phyloP scores from a whole-genome alignment of 2,797 vertebrate species.

The Rhodeus uyekii region DNA sequence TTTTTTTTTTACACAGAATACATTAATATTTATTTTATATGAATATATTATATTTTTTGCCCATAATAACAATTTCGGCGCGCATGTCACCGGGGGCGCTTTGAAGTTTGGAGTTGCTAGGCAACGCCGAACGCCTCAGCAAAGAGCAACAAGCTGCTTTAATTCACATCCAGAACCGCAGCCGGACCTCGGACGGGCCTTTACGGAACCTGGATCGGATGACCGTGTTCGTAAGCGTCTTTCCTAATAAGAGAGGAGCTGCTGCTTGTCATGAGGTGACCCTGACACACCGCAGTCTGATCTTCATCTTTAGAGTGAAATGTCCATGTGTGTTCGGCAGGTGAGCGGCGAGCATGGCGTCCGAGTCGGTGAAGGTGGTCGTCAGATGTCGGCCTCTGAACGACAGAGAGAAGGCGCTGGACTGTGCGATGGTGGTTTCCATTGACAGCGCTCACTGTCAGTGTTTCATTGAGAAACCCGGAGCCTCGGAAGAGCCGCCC shows the following conservation, averaged over 20 bases:
- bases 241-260: not conserved
- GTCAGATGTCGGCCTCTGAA: slow-evolving; percentile 85
- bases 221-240: not conserved
- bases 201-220: slow-evolving; percentile 9
- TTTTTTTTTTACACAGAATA: not conserved
- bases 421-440: slow-evolving; percentile 74
- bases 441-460: slow-evolving; percentile 77
- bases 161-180: not conserved
- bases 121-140: slow-evolving; percentile 64
- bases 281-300: not conserved
- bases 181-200: not conserved
- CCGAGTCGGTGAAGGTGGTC: slow-evolving; percentile 85
- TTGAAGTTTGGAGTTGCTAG: slow-evolving; percentile 66
- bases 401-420: slow-evolving; percentile 77
- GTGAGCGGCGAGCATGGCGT: slow-evolving; percentile 73
- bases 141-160: slow-evolving; percentile 37
- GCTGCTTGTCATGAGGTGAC: not conserved
- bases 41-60: not conserved
- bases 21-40: not conserved
- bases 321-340: not conserved
- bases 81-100: not conserved
- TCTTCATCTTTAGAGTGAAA: not conserved
- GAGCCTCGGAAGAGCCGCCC: slow-evolving; percentile 73
- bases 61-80: not conserved
- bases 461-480: slow-evolving; percentile 83